phyloP scores from a whole-genome alignment of 1,140 invertebrate species.

The Drosophila sp. region DNA sequence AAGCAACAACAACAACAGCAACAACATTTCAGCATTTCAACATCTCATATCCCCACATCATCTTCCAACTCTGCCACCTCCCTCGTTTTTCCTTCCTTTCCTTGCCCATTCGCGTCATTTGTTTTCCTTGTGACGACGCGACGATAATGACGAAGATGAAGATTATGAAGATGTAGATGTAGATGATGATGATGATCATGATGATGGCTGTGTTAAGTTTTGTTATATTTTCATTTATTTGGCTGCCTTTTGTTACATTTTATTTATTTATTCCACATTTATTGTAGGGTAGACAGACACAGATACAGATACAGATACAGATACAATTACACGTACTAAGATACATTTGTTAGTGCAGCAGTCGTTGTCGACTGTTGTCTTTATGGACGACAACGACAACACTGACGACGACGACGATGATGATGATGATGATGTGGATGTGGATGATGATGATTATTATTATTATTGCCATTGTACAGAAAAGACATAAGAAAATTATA shows the following conservation, averaged over 20 bases:
- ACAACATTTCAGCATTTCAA: constrained; percentile 27
- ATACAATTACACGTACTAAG: constrained; percentile 13
- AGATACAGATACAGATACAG: constrained; percentile 16
- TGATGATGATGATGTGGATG: constrained; percentile 54
- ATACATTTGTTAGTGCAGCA: constrained; percentile 70
- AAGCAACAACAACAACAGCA: constrained; percentile 21
- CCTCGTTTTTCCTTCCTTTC: constrained; percentile 6
- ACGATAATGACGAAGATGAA: background rate
- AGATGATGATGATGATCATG: constrained; percentile 33
- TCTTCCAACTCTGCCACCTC: constrained; percentile 8
- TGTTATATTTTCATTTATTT: constrained; percentile 78
- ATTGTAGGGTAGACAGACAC: constrained; percentile 63
- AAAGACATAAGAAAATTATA: constrained; percentile 82
- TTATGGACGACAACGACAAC: constrained; percentile 50
- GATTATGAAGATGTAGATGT: background rate
- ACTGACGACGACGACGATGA: constrained; percentile 24
- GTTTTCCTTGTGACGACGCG: constrained; percentile 40
- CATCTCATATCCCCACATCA: constrained; percentile 16
- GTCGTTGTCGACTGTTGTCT: constrained; percentile 63
- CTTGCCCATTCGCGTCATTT: constrained; percentile 39
- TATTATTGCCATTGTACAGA: constrained; percentile 63
- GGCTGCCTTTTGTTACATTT: constrained; percentile 77
- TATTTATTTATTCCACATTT: constrained; percentile 80
- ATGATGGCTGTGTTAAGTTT: constrained; percentile 63
- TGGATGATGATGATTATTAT: constrained; percentile 41